These are phyloP conservation scores for Phengaris arion DNA, from an alignment of 2,888 invertebrate species.

Conservation along the genomic window DNA sequence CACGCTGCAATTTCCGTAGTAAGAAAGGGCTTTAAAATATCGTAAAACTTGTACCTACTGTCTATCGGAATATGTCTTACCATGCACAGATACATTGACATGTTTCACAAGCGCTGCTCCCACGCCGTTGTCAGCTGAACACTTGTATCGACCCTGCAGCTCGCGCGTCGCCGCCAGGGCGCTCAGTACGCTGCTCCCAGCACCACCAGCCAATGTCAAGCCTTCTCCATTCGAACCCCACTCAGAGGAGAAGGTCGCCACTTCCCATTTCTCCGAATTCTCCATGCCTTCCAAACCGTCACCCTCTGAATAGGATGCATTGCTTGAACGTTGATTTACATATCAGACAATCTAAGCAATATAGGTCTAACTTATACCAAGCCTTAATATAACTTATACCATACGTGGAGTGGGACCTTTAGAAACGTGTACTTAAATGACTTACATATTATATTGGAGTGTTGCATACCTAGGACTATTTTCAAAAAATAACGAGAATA, in stretches of 20 bases:
- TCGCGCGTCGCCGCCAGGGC: constrained; percentile 83
- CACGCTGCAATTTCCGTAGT: too few species aligned
- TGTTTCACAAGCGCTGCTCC: constrained; percentile 89
- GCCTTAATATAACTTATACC: too few species aligned
- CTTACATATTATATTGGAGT: too few species aligned
- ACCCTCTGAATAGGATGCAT: constrained; percentile 27
- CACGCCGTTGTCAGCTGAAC: constrained; percentile 89
- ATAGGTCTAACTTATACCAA: too few species aligned
- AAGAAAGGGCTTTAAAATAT: too few species aligned
- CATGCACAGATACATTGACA: constrained; percentile 88
- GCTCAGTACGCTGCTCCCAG: constrained; percentile 61
- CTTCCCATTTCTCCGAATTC: constrained; percentile 40
- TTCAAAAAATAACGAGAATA: too few species aligned
- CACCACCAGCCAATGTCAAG: constrained; percentile 34
- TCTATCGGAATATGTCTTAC: constrained; percentile 62
- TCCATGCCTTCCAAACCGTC: constrained; percentile 39
- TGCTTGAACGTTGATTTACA: too few species aligned
- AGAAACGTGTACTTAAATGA: too few species aligned
- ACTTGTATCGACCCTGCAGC: constrained; percentile 89
- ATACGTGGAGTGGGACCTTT: too few species aligned
- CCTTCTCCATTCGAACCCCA: constrained; percentile 33
- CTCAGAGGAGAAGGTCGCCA: constrained; percentile 33
- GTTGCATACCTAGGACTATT: too few species aligned
- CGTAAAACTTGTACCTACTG: not conserved
- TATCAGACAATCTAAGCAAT: too few species aligned